Percentiles rank a stretch among this genome's conserved stretches.
These are phyloP conservation scores for Amiota minor DNA, from an alignment of 2,888 invertebrate genomes.

Conservation along the genomic window DNA sequence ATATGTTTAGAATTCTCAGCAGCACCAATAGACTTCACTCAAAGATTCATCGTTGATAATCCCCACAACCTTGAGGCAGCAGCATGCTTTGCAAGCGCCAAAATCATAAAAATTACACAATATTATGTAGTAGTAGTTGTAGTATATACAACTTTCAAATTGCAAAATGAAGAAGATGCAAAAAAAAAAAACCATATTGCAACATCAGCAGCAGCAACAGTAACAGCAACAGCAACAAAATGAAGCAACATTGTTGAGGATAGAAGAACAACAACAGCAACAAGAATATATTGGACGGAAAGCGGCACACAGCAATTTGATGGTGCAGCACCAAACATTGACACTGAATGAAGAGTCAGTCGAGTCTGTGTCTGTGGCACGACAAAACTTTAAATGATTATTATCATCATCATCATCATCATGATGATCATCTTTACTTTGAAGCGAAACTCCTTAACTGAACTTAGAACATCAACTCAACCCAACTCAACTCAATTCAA, in stretches of 20 bases:
- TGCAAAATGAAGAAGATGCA: background rate
- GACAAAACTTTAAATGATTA: slow-evolving; percentile 19
- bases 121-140: background rate
- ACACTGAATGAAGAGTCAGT: slow-evolving; percentile 2
- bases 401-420: background rate
- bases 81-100: slow-evolving; percentile 8
- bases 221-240: slow-evolving; percentile 26
- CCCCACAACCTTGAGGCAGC: slow-evolving; percentile 26
- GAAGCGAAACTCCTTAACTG: background rate
- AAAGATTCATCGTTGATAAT: slow-evolving; percentile 5
- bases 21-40: no score
- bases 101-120: slow-evolving; percentile 30
- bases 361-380: background rate
- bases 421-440: background rate
- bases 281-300: background rate
- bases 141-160: slow-evolving; percentile 22
- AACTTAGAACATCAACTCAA: no score
- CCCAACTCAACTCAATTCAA: background rate
- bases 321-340: slow-evolving; percentile 15
- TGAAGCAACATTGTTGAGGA: slow-evolving; percentile 1
- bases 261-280: background rate
- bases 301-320: slow-evolving; percentile 9
- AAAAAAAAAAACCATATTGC: slow-evolving; percentile 17
- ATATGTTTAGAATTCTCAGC: no score
- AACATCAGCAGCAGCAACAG: slow-evolving; percentile 7